Base-by-base conservation (phyloP, 2,888 invertebrate species). In the Eucera pruinosa region DNA sequence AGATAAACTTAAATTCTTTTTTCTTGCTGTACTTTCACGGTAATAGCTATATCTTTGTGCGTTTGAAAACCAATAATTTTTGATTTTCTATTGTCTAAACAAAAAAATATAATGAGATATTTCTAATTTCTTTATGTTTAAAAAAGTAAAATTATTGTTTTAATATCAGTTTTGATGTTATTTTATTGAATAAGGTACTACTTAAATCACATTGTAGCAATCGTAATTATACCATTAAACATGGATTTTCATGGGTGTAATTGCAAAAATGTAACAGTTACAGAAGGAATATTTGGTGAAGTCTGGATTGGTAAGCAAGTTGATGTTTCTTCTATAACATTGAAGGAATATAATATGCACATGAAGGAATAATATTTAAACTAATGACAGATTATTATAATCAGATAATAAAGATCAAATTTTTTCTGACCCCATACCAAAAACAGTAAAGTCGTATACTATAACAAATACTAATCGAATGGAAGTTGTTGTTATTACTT, bases 391-490 rank as follows among this genome's bases (percentile, higher is more conserved):
- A 52, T 67, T 65, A 54, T 25, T 52, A 41, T 52, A 45, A 64
- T 66, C n/a, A 77, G 77, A 73, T 13, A 57, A 43, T 25, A 30
- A 55, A 30, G 61, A 78, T 23, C 52, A 72, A 61, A 20, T 57
- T 9, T 60, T 65, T 7, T 41, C 30, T 7, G 62, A 48, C 20
- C 23, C 72, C 9, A n/a, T 36, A 11, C 62, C 79, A 67, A 79
- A 58, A 54, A 55, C 58, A 55, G 72, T 90, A 5, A 90, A 90
- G 76, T 90, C 89, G 2, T 90, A 88, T 88, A 96, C 96, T 0
- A 94, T 96, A 93, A 94, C 91, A 67, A 96, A 96, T 79, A 93
- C 93, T 71, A 95, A 95, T 85, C 94, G 94, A 68, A 94, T 96
- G 92, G 93, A 93, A 71, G 95, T 96, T 0, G 67, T 81, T 18